Base-by-base conservation (phyloP, 2,888 invertebrate genomes). In the Diplolepis rosae region DNA sequence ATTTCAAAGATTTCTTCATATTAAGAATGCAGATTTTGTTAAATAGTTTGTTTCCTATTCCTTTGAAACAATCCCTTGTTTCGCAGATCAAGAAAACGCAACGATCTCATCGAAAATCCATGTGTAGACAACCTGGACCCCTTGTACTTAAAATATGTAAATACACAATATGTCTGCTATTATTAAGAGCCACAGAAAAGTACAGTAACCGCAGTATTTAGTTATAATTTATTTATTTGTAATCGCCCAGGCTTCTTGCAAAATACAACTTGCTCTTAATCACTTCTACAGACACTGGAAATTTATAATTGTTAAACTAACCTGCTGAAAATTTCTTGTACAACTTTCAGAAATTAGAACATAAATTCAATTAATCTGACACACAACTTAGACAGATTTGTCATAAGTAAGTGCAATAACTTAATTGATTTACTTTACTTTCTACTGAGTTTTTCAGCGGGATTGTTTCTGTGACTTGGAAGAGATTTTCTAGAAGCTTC, bases 61-160 rank as follows among this genome's bases (percentile, higher is more conserved):
- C 18, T n/a, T 39, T 24, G n/a, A 39, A 22, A 24, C 24, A 18
- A n/a, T 7, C n/a, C 24, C 61, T 39, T 27, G 39, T 27, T 39
- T 42, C 15, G 4, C 15, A 5, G 39, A 61, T 24, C 27, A 32
- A 54, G n/a, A 48, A 61, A 61, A 42, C 39, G 39, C 61, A 61
- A 61, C 27, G 61, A 61, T 61, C 61, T 61, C 61, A 42, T 39
- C n/a, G 24, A 27, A 35, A 61, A 39, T 5, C 6, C 22, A 39
- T 61, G 24, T 61, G 24, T 42, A 39, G 15, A 61, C 24, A 61
- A 39, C 39, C 61, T 61, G 61, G 61, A 42, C 39, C 24, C 15
- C 35, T 61, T 61, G 39, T 61, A 61, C 61, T 61, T 61, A 61
- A 61, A 61, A 39, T 39, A 61, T 39, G 28, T 52, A 27, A 52